Conservation (phyloP, 2,888 invertebrate species). For the Nineta flava region DNA sequence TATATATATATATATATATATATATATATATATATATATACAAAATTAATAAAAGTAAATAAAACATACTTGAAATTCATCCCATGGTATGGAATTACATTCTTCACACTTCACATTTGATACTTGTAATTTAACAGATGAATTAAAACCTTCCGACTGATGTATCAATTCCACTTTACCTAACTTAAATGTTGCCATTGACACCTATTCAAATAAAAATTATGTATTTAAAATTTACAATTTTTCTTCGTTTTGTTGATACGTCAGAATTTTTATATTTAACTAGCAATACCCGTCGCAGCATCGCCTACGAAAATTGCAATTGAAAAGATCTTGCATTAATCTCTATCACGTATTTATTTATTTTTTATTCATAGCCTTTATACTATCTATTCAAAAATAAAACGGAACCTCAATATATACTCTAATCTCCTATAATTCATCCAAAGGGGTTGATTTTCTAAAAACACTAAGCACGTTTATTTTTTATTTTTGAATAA, state of each 20-base stretch:
- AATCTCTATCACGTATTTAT: too few relatives aligned
- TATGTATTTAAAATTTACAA: not conserved
- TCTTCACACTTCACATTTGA: conserved; percentile 62
- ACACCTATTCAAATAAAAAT: conserved; percentile 25
- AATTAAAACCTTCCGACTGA: conserved; percentile 49
- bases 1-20: too few relatives aligned
- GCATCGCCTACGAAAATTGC: not conserved
- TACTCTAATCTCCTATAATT: too few relatives aligned
- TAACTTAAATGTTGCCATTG: conserved; percentile 47
- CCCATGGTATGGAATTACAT: conserved; percentile 79
- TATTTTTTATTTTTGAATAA: too few relatives aligned
- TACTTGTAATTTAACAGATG: conserved; percentile 50
- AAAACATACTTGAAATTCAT: conserved; percentile 72
- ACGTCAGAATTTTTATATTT: not conserved
- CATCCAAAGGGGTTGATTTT: too few relatives aligned
- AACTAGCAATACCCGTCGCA: too few relatives aligned
- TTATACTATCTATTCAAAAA: too few relatives aligned
- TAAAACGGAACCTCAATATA: too few relatives aligned
- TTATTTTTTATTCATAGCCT: too few relatives aligned
- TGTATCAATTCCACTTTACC: conserved; percentile 58
- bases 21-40: too few relatives aligned
- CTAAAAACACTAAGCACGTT: too few relatives aligned
- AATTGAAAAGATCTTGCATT: too few relatives aligned
- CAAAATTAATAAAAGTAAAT: not conserved
- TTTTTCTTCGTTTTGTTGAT: not conserved